Evolutionary conservation across 1,140 invertebrate genomes (phyloP), one percentile per base, ranked within the genome.

Genomic region (Potamilus streckersoni): DNA sequence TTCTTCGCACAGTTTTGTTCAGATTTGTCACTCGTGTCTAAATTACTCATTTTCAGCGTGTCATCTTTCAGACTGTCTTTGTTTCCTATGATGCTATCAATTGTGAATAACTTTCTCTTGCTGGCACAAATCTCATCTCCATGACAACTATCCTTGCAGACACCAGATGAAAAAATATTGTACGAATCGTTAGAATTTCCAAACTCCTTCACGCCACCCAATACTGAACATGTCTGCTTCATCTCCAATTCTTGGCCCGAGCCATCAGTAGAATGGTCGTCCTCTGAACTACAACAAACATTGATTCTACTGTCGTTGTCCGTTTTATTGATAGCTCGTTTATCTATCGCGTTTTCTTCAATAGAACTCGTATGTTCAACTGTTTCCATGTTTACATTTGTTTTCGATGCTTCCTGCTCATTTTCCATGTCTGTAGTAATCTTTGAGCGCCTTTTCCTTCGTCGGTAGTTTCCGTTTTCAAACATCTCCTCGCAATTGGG

Each of bases 401-500:
- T 71, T 11, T 16, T 66, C n/a, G 57, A 31, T 17, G 74, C 81
- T 2, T 69, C 63, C 0, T 74, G 57, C 16, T 74, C 78, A 27
- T 75, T 66, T 15, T 76, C 78, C 6, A 79, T 69, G 62, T 82
- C 79, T n/a, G 73, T 59, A 12, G 81, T 65, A n/a, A 79, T 73
- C 65, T 85, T 85, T 2, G 85, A 82, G 0, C 87, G 73, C 62
- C 92, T 79, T 38, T 96, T 93, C 71, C 97, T 91, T 70, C 95
- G 92, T 56, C 92, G 85, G 90, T 94, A 99, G 89, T 98, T 99
- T 0, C 97, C 97, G 85, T 97, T 95, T 87, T 98, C 97, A 87
- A 98, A 99, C 97, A 98, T 98, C 82, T 98, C 94, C 31, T 95
- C 93, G 85, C 93, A 96, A 76, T 94, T 93, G 0, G 96, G 94